Percentiles rank a stretch among this genome's conserved stretches.
Evolutionary conservation across 2,888 invertebrate genomes (phyloP).

Genomic region (Perizoma affinitatum): DNA sequence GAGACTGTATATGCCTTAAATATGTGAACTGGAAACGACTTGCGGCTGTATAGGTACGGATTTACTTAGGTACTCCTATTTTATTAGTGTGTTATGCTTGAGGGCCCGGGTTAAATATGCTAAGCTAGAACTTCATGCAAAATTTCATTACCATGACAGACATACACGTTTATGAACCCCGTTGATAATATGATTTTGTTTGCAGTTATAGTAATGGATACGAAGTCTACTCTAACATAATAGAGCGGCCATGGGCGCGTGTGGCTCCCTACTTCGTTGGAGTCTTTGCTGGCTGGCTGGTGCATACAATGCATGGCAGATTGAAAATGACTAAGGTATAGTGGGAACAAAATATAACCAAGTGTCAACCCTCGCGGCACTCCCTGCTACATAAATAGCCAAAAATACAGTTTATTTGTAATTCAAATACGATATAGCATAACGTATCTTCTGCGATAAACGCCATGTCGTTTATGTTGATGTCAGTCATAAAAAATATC

Average conservation of each 20-base stretch:
- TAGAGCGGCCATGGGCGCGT: constrained; percentile 90
- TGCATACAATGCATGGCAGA: constrained; percentile 86
- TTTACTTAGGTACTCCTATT: too few relatives aligned
- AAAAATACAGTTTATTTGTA: too few relatives aligned
- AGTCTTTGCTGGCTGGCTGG: constrained; percentile 88
- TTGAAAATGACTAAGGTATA: constrained; percentile 65
- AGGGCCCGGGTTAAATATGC: too few relatives aligned
- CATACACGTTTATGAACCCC: too few relatives aligned
- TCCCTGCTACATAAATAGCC: not conserved
- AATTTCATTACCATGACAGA: too few relatives aligned
- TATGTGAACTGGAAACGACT: too few relatives aligned
- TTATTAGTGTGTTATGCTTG: too few relatives aligned
- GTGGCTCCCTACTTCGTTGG: constrained; percentile 90
- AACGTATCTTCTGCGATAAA: not conserved
- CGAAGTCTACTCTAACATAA: constrained; percentile 82
- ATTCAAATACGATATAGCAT: too few relatives aligned
- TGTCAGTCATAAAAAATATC: too few relatives aligned
- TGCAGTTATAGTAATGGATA: constrained; percentile 54
- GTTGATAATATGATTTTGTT: not conserved
- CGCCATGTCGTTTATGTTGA: not conserved
- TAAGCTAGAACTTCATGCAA: too few relatives aligned
- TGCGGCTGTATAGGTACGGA: too few relatives aligned
- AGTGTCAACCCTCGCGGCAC: constrained; percentile 2
- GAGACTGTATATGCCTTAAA: too few relatives aligned
- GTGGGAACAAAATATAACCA: constrained; percentile 1